phyloP scores from a whole-genome alignment of 2,797 vertebrate genomes.

The Crenuchus spilurus region DNA sequence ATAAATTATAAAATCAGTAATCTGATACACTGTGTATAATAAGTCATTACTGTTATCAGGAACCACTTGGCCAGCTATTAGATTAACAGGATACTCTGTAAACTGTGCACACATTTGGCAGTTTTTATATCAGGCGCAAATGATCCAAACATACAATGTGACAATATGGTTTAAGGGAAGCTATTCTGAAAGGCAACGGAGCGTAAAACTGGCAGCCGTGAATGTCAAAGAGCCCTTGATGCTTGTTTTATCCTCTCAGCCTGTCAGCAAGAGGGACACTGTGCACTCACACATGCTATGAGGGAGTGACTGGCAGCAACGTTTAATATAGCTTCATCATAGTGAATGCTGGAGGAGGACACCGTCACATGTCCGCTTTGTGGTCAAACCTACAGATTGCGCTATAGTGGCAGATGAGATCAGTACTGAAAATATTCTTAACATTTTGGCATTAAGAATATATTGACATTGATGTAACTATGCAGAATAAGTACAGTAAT shows the following conservation, averaged over 20 bases:
- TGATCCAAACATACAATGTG: conserved; percentile 4
- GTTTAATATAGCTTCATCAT: conserved; percentile 9
- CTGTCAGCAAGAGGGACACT: conserved; percentile 55
- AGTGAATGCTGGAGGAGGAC: neutral
- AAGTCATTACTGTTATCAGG: conserved; percentile 41
- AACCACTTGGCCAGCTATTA: conserved; percentile 52
- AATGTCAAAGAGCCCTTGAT: conserved; percentile 59
- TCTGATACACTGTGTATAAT: conserved; percentile 13
- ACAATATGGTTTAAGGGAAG: conserved; percentile 58
- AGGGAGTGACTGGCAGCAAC: conserved; percentile 6
- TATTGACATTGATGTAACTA: neutral
- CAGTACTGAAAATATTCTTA: neutral
- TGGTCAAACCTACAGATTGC: conserved; percentile 2
- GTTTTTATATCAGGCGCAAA: neutral
- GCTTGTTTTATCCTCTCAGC: conserved; percentile 57
- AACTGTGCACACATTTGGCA: neutral
- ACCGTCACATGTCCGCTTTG: neutral
- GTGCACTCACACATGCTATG: conserved; percentile 40
- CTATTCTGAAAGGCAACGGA: conserved; percentile 68
- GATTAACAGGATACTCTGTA: neutral
- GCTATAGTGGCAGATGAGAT: neutral
- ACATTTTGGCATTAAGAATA: too few species aligned
- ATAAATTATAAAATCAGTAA: neutral
- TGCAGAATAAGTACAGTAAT: neutral
- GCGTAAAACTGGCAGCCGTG: conserved; percentile 59